Evolutionary conservation across 1,140 invertebrate species (phyloP), one percentile per base, ranked within the genome.

Genomic region (Drosophila sturtevanti): DNA sequence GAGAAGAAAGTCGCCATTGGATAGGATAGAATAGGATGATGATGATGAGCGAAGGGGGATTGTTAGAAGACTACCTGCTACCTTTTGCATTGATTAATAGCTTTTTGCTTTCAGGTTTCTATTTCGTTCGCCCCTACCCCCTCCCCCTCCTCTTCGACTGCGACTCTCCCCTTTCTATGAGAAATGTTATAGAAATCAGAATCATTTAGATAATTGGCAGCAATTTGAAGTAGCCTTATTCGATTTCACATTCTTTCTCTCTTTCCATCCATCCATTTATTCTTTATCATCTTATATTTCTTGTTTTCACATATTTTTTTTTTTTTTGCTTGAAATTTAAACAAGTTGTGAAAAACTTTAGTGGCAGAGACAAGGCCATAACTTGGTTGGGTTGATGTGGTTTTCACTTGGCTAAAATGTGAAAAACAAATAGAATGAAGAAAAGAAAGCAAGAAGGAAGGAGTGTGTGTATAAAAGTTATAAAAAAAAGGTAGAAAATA

Each of bases 11-110:
- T 31, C 27, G 27, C 3, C 5, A 31, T 6, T 31, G 27, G 27
- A 31, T 31, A 31, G 27, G 27, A 31, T 3, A 31, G 27, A 31
- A 35, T 35, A 11, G 34, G 1, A 12, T 12, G 34, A 35, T 38
- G 37, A n/a, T n/a, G 34, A 35, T 9, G 34, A 10, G 2, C 6
- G 4, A 41, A 14, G n/a, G n/a, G 38, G 38, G 0, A 14, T 12
- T 1, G 38, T 9, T 44, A 14, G 1, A 6, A 10, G 7, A 9
- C 5, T 14, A 10, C 14, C 41, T 48, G 41, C 16, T 48, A 48
- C 41, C 41, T 48, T 48, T 21, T 48, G 41, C 16, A 48, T 48
- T 48, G 16, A 48, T 48, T 48, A 48, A 48, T 48, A 48, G 41
- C 41, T 21, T 44, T 44, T 44, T 18, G 41, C 41, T 44, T 44